Base-by-base conservation (phyloP, 2,888 invertebrate species). In the Charanyca ferruginea region DNA sequence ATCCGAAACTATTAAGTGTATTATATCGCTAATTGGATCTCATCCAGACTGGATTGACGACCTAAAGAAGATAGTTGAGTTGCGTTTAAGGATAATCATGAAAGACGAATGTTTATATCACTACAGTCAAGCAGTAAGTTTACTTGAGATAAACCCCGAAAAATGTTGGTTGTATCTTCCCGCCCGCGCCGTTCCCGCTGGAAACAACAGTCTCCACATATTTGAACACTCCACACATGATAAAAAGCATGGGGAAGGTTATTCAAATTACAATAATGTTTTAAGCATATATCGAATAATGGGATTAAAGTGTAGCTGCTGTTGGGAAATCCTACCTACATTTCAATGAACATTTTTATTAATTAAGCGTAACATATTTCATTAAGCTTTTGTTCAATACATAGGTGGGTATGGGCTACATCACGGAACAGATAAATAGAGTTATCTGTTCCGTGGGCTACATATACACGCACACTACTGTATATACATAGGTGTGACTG, bases 261-360 rank as follows among this genome's bases (percentile, higher is more conserved):
- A 2, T 7, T 18, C 6, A 1, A 32, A n/a, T 41, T 41, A 4
- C 11, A 41, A 41, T 3, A 42, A 32, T 28, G n/a, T 22, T 55
- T 1, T 18, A 54, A 45, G 20, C 18, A 38, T 59, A n/a, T 13
- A 44, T 35, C 51, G 28, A 65, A 18, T 23, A 44, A 18, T 52
- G 44, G 57, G 61, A 58, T n/a, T n/a, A 47, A 41, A 47, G 16
- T 22, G 22, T 25, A 16, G 35, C 25, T 47, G 51, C 20, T 49
- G 73, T 52, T 16, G 47, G 78, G 3, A 77, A 78, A 64, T 16
- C 38, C 58, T 28, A 63, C 38, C 22, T n/a, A 47, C 1, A 28
- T 32, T 42, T 51, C 22, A 55, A 35, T 60, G 22, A 45, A 22
- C 20, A 11, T 22, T 66, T 78, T 51, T 52, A 28, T 5, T 63